Evolutionary conservation across 2,113 vertebrate species (phyloP).

Genomic region (Pristiophorus japonicus): DNA sequence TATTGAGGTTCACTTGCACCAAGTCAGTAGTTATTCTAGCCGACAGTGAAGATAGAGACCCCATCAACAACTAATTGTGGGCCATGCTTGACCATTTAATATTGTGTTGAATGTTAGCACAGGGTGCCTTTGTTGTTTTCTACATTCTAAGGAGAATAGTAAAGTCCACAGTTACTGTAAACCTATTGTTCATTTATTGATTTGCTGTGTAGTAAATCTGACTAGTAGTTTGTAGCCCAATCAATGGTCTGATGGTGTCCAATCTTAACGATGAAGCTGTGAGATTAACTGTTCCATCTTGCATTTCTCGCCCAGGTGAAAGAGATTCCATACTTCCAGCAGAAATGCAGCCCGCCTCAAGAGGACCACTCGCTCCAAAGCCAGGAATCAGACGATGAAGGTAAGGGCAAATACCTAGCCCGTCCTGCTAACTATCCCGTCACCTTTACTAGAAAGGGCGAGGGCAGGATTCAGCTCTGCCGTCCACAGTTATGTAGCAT

Average conservation of each 20-base stretch:
- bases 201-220: neutral
- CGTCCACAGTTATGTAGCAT: neutral
- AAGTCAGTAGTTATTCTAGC: neutral
- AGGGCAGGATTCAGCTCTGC: neutral
- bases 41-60: neutral
- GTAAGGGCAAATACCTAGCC: neutral
- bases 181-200: neutral
- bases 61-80: neutral
- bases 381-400: neutral
- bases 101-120: neutral
- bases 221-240: too few relatives aligned
- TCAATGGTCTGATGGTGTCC: neutral
- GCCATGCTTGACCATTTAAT: neutral
- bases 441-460: neutral
- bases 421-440: neutral
- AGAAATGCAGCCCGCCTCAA: constrained; percentile 75
- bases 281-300: neutral
- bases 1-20: neutral
- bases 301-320: constrained; percentile 60
- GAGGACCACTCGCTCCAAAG: constrained; percentile 67
- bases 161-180: neutral
- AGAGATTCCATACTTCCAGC: constrained; percentile 88
- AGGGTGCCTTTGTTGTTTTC: neutral
- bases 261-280: neutral
- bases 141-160: neutral